Base-by-base conservation (phyloP, 2,113 vertebrate genomes). In the Pterocles gutturalis region DNA sequence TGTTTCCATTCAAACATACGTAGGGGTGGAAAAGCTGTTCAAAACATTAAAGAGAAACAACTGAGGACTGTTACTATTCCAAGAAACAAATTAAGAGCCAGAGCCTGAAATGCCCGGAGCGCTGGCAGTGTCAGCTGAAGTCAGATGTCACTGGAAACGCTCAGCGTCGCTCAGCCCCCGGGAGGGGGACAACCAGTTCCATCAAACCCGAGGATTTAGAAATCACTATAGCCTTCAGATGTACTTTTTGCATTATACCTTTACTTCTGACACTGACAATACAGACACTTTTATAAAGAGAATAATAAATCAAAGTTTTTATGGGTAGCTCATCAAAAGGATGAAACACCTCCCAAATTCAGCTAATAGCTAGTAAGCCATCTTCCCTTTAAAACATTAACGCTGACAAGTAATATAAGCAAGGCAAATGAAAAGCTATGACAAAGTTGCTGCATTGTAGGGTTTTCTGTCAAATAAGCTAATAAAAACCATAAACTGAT, bases 11-110 rank as follows among this genome's bases (percentile, higher is more conserved):
- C 89, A 88, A n/a, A 64, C 64, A 48, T 58, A 84, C 15, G 86
- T 22, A 96, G 61, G 94, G 79, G 38, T 87, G 75, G 94, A 91
- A 97, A 97, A 94, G 85, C 91, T 93, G 97, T 29, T 95, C 89
- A 89, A 92, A 94, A 95, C 89, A 90, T 90, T 82, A 93, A 89
- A 91, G 70, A 87, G 86, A 58, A 94, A 97, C 79, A 95, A 96
- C 71, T 61, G 53, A 93, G 72, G 83, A 66, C 94, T 97, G 96
- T 96, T 96, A 62, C 85, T 87, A 67, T 95, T 96, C 95, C 95
- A 93, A 96, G 83, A 85, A 90, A 87, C 55, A 84, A 96, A 96
- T 90, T 48, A 92, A 60, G 69, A 88, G 77, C 18, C 84, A 46
- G 78, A 94, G 62, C 11, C 67, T 66, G 54, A 78, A 62, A 87